These are phyloP conservation scores for Equus quagga DNA, from an alignment of 2,113 vertebrate species.

Conservation along the genomic window DNA sequence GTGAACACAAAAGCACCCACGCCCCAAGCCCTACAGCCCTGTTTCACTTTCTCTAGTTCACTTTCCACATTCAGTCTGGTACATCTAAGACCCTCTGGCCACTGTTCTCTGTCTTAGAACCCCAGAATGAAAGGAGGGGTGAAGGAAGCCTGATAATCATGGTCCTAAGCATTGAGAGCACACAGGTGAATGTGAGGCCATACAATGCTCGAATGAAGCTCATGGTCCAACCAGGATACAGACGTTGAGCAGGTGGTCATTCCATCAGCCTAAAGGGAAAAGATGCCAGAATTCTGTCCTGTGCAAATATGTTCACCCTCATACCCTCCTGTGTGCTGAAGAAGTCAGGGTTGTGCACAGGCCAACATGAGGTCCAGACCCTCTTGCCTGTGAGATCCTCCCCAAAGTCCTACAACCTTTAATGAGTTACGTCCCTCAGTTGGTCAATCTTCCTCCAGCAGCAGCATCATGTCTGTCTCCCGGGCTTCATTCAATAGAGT, in stretches of 20 bases:
- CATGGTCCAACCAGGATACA: background rate
- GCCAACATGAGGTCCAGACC: background rate
- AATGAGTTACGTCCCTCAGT: background rate
- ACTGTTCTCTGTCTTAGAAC: background rate
- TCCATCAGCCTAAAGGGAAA: background rate
- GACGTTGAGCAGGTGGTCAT: background rate
- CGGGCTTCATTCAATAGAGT: background rate
- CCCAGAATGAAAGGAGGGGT: background rate
- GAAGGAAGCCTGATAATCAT: background rate
- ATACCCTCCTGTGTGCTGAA: background rate
- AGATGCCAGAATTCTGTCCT: background rate
- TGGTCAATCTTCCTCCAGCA: no score
- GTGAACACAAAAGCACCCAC: background rate
- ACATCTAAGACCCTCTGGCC: background rate
- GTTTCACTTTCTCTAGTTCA: background rate
- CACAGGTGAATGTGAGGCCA: background rate
- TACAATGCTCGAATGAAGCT: no score
- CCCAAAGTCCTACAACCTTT: background rate
- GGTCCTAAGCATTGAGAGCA: background rate
- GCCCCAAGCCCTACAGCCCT: background rate
- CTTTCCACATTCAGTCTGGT: background rate
- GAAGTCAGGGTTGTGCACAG: background rate
- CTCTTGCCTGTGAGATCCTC: no score
- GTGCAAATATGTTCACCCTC: background rate
- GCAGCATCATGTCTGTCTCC: background rate